Base-by-base conservation (phyloP, 2,113 vertebrate genomes). In the Chlamydotis undulata region DNA sequence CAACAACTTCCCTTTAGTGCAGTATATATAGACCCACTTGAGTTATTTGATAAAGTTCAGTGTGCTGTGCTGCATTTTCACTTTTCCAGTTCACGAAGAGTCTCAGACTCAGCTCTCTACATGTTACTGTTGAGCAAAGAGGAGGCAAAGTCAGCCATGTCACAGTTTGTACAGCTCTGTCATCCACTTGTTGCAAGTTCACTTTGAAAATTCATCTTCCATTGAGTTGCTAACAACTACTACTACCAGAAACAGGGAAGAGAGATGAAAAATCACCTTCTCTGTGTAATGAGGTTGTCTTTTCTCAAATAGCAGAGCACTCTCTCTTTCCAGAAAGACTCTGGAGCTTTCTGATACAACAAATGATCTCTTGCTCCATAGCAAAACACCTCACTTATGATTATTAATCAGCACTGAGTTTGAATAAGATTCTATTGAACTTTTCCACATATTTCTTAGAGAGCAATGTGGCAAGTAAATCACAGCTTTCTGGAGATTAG, bases 41-140 rank as follows among this genome's bases (percentile, higher is more conserved):
- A 78, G 68, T 83, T 80, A 49, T 61, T 70, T 83, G 60, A 49
- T 75, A 21, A 60, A 75, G 57, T 69, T 89, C 63, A 81, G 28
- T 9, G 24, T 35, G 25, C 43, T 52, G 60, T 33, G 57, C 64
- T 89, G 33, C 43, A 28, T 83, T 92, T 77, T 83, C 73, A 80
- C 71, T 83, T 59, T 50, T 39, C 52, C 63, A 89, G 60, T 14
- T 89, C 19, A n/a, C 15, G 16, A n/a, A 23, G 29, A 86, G 60
- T 18, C 76, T 83, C 76, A 90, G 41, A 55, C 55, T 73, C 52
- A 76, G 23, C 68, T 63, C 80, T 67, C 76, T 93, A 89, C 80
- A 77, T 74, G 63, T 90, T 86, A 92, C 71, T 80, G 41, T 77
- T 63, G 86, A 84, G 35, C 49, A 81, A 90, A 95, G 50, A 80